Evolutionary conservation across 2,888 invertebrate species (phyloP).

Genomic region (Sturmia bella): DNA sequence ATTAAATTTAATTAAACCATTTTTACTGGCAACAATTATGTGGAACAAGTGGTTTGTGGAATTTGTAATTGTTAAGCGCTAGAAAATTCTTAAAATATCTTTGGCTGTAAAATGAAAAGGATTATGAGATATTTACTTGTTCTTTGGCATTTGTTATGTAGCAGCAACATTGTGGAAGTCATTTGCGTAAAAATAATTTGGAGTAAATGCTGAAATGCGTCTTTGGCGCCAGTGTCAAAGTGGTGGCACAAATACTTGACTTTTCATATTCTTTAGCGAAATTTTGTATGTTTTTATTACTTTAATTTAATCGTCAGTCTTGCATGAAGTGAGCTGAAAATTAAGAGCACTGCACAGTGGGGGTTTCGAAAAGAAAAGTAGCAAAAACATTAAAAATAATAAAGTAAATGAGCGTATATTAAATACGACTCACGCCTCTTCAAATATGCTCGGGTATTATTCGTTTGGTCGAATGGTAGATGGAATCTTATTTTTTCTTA

Average conservation of each 20-base stretch:
- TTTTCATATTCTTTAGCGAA: slow-evolving; percentile 19
- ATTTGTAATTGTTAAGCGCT: slow-evolving; percentile 8
- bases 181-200: slow-evolving; percentile 33
- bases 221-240: slow-evolving; percentile 59
- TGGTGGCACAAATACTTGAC: slow-evolving; percentile 30
- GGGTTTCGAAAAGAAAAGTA: too few relatives aligned
- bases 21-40: slow-evolving; percentile 1
- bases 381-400: too few relatives aligned
- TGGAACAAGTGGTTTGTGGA: not conserved
- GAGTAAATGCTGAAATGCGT: slow-evolving; percentile 36
- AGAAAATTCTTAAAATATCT: slow-evolving; percentile 18
- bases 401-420: too few relatives aligned
- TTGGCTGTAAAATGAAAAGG: slow-evolving; percentile 7
- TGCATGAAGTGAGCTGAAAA: not conserved
- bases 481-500: too few relatives aligned
- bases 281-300: not conserved
- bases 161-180: too few relatives aligned
- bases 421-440: too few relatives aligned
- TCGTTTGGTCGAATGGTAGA: too few relatives aligned
- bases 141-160: not conserved
- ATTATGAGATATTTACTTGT: slow-evolving; percentile 8
- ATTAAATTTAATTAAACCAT: slow-evolving; percentile 12
- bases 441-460: too few relatives aligned
- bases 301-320: slow-evolving; percentile 19
- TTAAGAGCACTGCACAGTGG: not conserved